Evolutionary conservation across 2,113 vertebrate genomes (phyloP), one percentile per base, ranked within the genome.

Genomic region (Philantomba maxwellii): DNA sequence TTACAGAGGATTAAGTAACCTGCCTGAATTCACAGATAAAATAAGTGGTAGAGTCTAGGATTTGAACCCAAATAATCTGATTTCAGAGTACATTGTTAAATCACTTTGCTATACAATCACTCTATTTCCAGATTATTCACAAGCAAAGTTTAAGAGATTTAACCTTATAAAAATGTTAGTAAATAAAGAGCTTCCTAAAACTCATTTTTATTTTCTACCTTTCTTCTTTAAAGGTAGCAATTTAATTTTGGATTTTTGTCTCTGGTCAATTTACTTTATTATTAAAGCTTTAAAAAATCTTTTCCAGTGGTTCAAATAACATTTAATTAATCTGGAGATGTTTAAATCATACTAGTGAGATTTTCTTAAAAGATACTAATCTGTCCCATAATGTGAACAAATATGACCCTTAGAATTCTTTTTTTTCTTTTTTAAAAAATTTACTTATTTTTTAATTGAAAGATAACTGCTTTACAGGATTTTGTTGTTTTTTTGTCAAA

Each of bases 191-290:
- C 47, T 90, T 81, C 62, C 49, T 83, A 33, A 87, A 96, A 94
- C 15, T 77, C 43, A 89, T 19, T 85, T 66, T 95, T 33, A 87
- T 28, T 94, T 89, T 92, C 39, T 45, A 33, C 30, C 62, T 87
- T 73, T 92, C 21, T 93, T 78, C 57, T 92, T 96, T 89, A 93
- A 93, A 87, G 15, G 2, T 53, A 95, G 45, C 87, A 84, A 36
- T 83, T 94, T 94, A 83, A 84, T 86, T 94, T 96, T 58, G 64
- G 7, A 83, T 87, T 97, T 92, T 90, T 66, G 62, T 83, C 58
- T 94, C 64, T 90, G 51, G 28, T 96, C 39, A 81, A 28, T 81
- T 88, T 87, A 60, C 55, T 73, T 91, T 92, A 87, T 94, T 92
- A 47, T 33, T 86, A 88, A 55, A 81, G n/a, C 49, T 60, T 94